Conservation (phyloP, 2,113 vertebrate genomes). For the Panurus biarmicus region DNA sequence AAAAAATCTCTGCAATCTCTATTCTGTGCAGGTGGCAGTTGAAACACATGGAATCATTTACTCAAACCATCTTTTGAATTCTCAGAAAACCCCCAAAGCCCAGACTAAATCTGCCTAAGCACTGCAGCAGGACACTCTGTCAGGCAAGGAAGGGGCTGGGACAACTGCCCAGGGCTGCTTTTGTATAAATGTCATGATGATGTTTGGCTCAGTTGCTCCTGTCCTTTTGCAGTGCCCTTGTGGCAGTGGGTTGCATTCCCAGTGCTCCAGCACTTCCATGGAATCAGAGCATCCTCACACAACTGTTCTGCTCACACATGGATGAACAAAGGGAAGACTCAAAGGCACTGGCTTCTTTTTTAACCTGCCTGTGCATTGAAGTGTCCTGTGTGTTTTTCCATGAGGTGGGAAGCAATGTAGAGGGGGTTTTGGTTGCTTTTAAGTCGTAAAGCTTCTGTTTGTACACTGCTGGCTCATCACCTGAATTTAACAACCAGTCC, state of each 20-base stretch:
- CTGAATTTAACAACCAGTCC: background rate
- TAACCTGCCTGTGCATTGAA: background rate
- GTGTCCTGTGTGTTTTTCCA: background rate
- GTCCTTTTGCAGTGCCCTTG: conserved; percentile 60
- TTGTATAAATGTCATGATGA: background rate
- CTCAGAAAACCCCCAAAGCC: background rate
- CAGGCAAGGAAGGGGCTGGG: background rate
- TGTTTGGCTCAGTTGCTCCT: conserved; percentile 35
- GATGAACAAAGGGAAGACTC: conserved; percentile 80
- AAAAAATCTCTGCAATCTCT: background rate
- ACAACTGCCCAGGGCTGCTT: background rate
- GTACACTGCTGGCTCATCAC: background rate
- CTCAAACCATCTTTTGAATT: background rate
- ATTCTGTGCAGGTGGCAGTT: background rate
- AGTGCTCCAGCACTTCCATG: conserved; percentile 86
- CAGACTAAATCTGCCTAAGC: background rate
- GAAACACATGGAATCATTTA: background rate
- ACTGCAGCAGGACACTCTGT: background rate
- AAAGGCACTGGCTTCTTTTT: background rate
- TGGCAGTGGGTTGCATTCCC: conserved; percentile 78
- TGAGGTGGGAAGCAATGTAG: background rate
- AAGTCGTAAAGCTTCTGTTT: background rate
- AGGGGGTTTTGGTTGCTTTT: background rate
- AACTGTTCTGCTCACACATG: conserved; percentile 70
- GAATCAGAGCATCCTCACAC: conserved; percentile 84